Conservation (phyloP, 2,888 invertebrate genomes). For the Tipula vernalis region DNA sequence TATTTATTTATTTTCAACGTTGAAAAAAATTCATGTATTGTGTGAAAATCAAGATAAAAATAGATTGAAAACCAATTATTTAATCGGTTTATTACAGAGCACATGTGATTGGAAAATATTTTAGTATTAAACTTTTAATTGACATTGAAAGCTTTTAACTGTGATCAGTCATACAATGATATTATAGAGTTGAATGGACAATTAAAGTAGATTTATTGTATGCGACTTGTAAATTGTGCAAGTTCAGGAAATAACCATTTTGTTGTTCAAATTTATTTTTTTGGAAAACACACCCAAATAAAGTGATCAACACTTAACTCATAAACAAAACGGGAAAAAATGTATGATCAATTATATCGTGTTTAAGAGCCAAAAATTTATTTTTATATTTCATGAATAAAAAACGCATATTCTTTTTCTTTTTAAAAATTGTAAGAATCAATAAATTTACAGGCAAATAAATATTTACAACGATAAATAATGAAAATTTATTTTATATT, state of each 20-base stretch:
- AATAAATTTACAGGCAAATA: not conserved
- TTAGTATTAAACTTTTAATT: not conserved
- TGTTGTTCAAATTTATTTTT: not conserved
- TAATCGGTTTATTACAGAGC: not conserved
- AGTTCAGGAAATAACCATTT: not conserved
- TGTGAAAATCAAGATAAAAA: not conserved
- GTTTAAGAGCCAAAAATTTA: not conserved
- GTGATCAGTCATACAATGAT: not conserved
- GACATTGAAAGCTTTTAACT: not conserved
- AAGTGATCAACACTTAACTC: not conserved
- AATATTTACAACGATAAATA: not conserved
- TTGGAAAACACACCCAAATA: not conserved
- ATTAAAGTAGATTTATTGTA: not conserved
- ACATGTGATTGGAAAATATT: not conserved
- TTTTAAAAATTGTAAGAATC: not conserved
- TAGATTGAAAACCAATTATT: not conserved
- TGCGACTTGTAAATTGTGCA: not conserved
- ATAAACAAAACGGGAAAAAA: not conserved
- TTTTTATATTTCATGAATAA: not conserved
- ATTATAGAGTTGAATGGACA: not conserved
- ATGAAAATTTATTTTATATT: not conserved
- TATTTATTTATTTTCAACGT: not conserved
- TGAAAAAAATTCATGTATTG: not conserved
- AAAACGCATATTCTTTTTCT: not conserved
- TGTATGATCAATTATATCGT: not conserved